These are phyloP conservation scores for Turritopsis rubra DNA, from an alignment of 30 jellyfish, hydroid and myxozoan genomes.

Conservation along the genomic window DNA sequence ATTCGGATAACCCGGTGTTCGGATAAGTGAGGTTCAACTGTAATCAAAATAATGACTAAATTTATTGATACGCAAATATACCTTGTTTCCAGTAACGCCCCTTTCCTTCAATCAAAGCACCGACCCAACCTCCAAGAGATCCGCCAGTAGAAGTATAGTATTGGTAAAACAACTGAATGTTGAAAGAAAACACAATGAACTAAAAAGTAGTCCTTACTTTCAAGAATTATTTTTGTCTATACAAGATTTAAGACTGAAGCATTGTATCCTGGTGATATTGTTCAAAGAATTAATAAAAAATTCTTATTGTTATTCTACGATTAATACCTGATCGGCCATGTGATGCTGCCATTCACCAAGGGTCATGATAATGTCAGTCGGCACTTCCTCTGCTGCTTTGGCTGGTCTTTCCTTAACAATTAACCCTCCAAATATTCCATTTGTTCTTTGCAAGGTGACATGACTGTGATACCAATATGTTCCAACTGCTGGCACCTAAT, in stretches of 20 bases:
- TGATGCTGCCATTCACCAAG: conserved; percentile 97
- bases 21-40: too few species aligned
- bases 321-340: conserved; percentile 62
- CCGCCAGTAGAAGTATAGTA: not conserved
- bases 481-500: conserved; percentile 75
- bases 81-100: conserved; percentile 41
- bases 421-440: conserved; percentile 79
- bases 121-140: conserved; percentile 89
- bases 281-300: too few species aligned
- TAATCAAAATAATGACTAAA: too few species aligned
- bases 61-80: too few species aligned
- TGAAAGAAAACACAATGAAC: not conserved
- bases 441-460: conserved; percentile 74
- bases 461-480: conserved; percentile 94
- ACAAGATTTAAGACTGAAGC: too few species aligned
- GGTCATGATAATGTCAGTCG: conserved; percentile 67
- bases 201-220: not conserved
- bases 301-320: too few species aligned
- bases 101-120: conserved; percentile 75
- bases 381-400: not conserved
- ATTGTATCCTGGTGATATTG: too few species aligned
- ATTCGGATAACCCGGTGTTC: too few species aligned
- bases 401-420: conserved; percentile 64
- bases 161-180: not conserved
- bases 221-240: too few species aligned